These are phyloP conservation scores for Fregata magnificens DNA, from an alignment of 2,113 vertebrate genomes.

Conservation along the genomic window DNA sequence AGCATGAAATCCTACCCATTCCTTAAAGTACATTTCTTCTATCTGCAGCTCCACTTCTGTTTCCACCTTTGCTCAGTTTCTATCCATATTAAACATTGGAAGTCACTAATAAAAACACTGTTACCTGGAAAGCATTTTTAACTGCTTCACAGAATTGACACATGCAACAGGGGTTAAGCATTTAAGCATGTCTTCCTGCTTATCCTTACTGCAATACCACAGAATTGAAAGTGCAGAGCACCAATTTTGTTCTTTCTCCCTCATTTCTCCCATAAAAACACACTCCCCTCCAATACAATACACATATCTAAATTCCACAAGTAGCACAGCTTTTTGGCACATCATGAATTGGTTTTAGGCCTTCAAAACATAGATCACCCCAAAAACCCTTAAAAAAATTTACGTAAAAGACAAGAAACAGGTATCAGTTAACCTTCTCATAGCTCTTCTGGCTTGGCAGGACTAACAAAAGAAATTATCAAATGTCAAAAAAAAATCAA, in stretches of 20 bases:
- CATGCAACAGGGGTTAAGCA: not conserved
- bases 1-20: not conserved
- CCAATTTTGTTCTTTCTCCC: not conserved
- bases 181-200: not conserved
- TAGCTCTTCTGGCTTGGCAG: not conserved
- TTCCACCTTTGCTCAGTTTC: not conserved
- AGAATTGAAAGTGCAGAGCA: not conserved
- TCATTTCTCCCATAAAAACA: not conserved
- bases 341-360: not conserved
- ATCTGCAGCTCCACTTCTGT: not conserved
- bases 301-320: not conserved
- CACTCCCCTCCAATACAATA: not conserved
- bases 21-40: not conserved
- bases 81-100: not conserved
- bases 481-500: not conserved
- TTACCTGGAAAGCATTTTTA: not conserved
- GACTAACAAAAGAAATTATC: not conserved
- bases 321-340: not conserved
- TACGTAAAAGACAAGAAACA: not conserved
- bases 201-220: not conserved
- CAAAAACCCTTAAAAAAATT: not conserved
- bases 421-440: fast-evolving
- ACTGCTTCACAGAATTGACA: not conserved
- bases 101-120: not conserved
- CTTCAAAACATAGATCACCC: not conserved